Base-by-base conservation (phyloP, 2,888 invertebrate genomes). In the Meiosimyza platycephala region DNA sequence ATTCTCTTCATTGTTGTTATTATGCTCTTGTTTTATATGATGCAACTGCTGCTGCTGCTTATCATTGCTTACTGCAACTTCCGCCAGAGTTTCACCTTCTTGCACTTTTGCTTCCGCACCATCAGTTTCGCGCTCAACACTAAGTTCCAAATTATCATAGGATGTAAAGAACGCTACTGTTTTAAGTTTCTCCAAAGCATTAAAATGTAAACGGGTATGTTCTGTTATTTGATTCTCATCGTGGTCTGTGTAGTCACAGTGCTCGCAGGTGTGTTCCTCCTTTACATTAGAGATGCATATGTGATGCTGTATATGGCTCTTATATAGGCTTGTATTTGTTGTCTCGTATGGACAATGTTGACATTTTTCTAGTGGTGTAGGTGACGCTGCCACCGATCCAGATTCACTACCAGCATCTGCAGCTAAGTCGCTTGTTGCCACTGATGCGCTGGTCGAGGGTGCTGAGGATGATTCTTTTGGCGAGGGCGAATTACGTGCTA, bases 281-380 rank as follows among this genome's bases (percentile, higher is more conserved):
- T 86, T 85, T 7, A 76, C 74, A 11, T 80, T 77, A 6, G 90
- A 89, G 12, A 91, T 87, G 82, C 91, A 90, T 12, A 88, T 88
- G 83, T 96, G 96, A 74, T 93, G 90, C 81, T 92, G 91, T 77
- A 92, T 89, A 85, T 96, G 96, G 80, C 92, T 92, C 76, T 91
- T 91, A 28, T 95, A 89, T 3, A 93, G 91, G 80, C 94, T 93
- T 77, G 91, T 90, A 13, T 94, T 90, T 68, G 90, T 90, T 82
- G 93, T 93, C 54, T 92, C 91, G 84, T 93, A 96, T 0, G 96
- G 96, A 85, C 96, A 96, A 78, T 93, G 88, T 71, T 92, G 88
- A 86, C 95, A 96, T 72, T 84, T 85, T 51, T 85, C 86, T 3
- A 80, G 79, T 7, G 64, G 40, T 6, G 77, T 75, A 9, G 79